Evolutionary conservation across 2,888 invertebrate species (phyloP), one percentile per base, ranked within the genome.

Genomic region (Eurytoma adleriae): DNA sequence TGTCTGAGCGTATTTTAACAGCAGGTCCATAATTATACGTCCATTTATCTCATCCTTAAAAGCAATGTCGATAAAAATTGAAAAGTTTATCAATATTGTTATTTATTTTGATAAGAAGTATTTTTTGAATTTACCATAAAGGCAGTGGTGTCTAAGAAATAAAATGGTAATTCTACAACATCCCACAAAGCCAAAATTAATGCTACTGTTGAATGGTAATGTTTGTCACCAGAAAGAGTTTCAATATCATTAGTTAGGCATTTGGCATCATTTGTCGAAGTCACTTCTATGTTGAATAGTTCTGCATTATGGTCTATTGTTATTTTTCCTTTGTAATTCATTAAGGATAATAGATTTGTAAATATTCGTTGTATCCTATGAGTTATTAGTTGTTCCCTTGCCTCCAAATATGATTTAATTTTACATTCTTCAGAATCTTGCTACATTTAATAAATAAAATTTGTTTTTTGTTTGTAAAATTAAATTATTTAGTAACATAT

Each of bases 101-200:
- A 66, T 24, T 24, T 54, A 52, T 30, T 20, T 20, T n/a, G n/a
- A n/a, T 30, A 13, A 20, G 50, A 7, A 68, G 54, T 67, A 61
- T 54, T 18, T 7, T 54, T 10, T 56, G 74, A 48, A 86, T 89
- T 90, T 88, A 96, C 98, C 96, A 99, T 98, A 89, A 97, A 99
- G 0, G 99, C 98, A n/a, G n/a, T n/a, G n/a, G 88, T 99, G 91
- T 99, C 99, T 85, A 99, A 92, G 90, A 98, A 95, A 92, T 96
- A 96, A 91, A 99, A 98, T 0, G 99, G 99, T 87, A 97, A 94
- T 87, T 96, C 95, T 87, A 97, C 96, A 84, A 96, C 95, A 80
- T 96, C 96, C 99, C 99, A 99, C 52, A 99, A 92, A 50, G 98
- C 94, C 91, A 98, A 94, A 84, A 99, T 94, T 90, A 99, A 96